phyloP scores from a whole-genome alignment of 1,140 invertebrate species.

The Ips nitidus region DNA sequence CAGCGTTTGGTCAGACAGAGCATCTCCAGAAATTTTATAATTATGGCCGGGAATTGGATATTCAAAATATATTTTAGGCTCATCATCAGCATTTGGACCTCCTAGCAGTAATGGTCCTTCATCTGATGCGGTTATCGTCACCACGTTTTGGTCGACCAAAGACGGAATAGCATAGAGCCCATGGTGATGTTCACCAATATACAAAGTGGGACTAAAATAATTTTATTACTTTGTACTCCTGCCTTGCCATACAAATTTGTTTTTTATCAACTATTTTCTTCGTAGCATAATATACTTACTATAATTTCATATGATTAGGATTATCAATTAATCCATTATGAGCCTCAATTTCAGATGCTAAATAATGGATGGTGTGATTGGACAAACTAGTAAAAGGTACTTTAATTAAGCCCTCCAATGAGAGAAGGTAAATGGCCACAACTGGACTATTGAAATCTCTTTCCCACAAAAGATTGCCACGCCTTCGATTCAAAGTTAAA shows the following conservation, averaged over 20 bases:
- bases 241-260: neutral
- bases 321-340: conserved; percentile 49
- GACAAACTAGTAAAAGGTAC: conserved; percentile 91
- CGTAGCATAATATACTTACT: conserved; percentile 59
- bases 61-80: conserved; percentile 50
- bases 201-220: conserved; percentile 80
- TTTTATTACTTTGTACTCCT: conserved; percentile 14
- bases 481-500: conserved; percentile 73
- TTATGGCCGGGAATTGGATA: conserved; percentile 51
- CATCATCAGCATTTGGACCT: conserved; percentile 58
- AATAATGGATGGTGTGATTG: conserved; percentile 71
- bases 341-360: conserved; percentile 40
- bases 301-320: conserved; percentile 71
- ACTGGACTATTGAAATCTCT: conserved; percentile 85
- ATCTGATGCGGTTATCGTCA: conserved; percentile 68
- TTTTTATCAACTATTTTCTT: neutral
- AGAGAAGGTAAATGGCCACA: conserved; percentile 84
- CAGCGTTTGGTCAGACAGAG: conserved; percentile 46
- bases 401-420: conserved; percentile 75
- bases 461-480: conserved; percentile 83
- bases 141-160: conserved; percentile 81
- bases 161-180: conserved; percentile 91
- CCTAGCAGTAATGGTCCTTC: conserved; percentile 66
- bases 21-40: conserved; percentile 43
- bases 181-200: conserved; percentile 86